phyloP scores from a whole-genome alignment of 2,113 vertebrate species.

The Elgaria multicarinata region DNA sequence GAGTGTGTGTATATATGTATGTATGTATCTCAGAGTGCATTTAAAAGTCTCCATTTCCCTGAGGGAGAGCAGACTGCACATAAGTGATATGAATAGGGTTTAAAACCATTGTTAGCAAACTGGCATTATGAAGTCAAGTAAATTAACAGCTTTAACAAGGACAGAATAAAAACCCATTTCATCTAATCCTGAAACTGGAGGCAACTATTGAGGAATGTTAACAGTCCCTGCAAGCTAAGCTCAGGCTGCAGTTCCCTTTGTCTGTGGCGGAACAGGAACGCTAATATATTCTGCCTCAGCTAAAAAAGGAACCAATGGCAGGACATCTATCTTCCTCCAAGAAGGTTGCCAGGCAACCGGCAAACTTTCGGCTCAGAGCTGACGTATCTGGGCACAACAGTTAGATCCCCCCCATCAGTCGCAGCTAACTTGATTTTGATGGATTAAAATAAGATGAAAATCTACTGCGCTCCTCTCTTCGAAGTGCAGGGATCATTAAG shows the following conservation, averaged over 20 bases:
- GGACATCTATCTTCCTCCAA: slow-evolving; percentile 82
- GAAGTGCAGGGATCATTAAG: slow-evolving; percentile 60
- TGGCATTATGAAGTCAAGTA: slow-evolving; percentile 26
- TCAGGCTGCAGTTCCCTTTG: neutral
- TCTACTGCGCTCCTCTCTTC: slow-evolving; percentile 58
- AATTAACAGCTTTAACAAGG: slow-evolving; percentile 55
- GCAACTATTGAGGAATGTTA: slow-evolving; percentile 8
- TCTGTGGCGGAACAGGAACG: slow-evolving; percentile 33
- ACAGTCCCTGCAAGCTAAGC: slow-evolving; percentile 42
- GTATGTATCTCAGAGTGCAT: slow-evolving; percentile 19
- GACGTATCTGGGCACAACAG: slow-evolving; percentile 72
- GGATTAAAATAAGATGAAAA: slow-evolving; percentile 83
- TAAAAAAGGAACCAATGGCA: slow-evolving; percentile 73
- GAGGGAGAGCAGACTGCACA: neutral
- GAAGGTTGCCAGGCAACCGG: slow-evolving; percentile 85
- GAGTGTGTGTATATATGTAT: too few species aligned
- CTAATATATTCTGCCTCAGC: slow-evolving; percentile 70
- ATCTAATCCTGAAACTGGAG: neutral
- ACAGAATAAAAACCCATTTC: slow-evolving; percentile 33
- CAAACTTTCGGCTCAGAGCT: slow-evolving; percentile 81
- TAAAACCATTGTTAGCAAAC: slow-evolving; percentile 49
- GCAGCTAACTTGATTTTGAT: slow-evolving; percentile 85
- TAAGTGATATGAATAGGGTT: slow-evolving; percentile 37
- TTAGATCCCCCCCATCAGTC: slow-evolving; percentile 77
- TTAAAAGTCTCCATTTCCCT: slow-evolving; percentile 22